Conservation (phyloP, 1,140 invertebrate genomes). For the Ectropis grisescens region DNA sequence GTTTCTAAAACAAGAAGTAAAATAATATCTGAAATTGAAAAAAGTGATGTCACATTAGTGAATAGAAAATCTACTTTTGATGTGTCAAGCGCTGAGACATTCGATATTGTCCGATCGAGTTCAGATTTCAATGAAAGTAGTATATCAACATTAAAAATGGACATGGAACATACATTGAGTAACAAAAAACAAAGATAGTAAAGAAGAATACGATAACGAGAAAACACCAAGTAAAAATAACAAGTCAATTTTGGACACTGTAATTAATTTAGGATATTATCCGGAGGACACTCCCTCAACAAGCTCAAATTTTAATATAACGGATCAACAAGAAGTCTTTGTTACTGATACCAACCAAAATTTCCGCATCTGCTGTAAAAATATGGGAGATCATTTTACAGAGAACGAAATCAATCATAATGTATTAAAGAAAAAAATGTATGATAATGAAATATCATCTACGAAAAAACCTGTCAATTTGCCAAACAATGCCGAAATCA, state of each 20-base stretch:
- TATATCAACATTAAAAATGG: conserved; percentile 10
- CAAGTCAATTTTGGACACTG: conserved; percentile 12
- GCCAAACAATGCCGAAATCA: conserved; percentile 25
- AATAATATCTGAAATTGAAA: neutral
- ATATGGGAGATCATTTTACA: no score
- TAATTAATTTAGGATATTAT: conserved; percentile 20
- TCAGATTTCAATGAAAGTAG: conserved; percentile 19
- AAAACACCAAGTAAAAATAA: conserved; percentile 1
- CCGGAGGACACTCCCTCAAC: conserved; percentile 12
- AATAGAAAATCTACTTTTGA: conserved; percentile 1
- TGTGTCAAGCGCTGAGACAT: conserved; percentile 12
- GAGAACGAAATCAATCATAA: conserved; percentile 19
- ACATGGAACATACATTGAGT: conserved; percentile 11
- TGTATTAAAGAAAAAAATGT: conserved; percentile 19
- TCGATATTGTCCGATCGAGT: conserved; percentile 19
- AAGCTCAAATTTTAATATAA: conserved; percentile 6
- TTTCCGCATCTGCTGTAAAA: neutral
- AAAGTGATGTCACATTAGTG: neutral
- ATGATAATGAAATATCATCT: conserved; percentile 4
- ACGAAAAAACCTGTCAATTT: conserved; percentile 16
- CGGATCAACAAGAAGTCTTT: no score
- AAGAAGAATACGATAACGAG: neutral
- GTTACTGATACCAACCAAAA: no score
- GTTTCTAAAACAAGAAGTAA: no score
- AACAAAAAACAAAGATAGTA: conserved; percentile 1